Evolutionary conservation across 2,797 vertebrate species (phyloP).

Genomic region (Rhinella marina): DNA sequence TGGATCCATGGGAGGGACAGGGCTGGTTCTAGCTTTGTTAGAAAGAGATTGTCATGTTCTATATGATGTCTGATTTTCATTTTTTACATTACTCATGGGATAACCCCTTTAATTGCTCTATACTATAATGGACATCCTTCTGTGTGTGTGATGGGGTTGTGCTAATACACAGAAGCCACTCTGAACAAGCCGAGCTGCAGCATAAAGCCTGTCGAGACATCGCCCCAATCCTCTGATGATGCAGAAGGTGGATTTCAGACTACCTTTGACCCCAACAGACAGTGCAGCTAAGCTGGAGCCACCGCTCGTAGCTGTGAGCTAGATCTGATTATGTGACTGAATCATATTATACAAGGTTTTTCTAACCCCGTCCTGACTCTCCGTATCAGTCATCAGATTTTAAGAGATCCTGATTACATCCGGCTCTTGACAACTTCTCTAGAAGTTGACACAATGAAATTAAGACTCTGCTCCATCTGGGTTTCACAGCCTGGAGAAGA

Average conservation of each 20-base stretch:
- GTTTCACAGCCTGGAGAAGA: background rate
- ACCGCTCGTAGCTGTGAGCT: background rate
- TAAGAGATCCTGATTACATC: background rate
- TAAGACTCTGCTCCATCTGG: background rate
- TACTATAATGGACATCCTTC: too few relatives aligned
- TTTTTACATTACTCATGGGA: too few relatives aligned
- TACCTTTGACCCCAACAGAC: background rate
- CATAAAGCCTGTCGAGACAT: background rate
- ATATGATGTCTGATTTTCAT: too few relatives aligned
- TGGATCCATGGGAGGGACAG: too few relatives aligned
- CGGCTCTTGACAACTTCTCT: background rate
- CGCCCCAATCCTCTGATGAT: background rate
- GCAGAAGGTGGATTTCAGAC: background rate
- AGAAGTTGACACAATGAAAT: background rate
- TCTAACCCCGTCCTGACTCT: constrained; percentile 2
- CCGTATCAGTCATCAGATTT: background rate
- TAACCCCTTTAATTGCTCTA: too few relatives aligned
- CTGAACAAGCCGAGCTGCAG: background rate
- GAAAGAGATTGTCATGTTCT: too few relatives aligned
- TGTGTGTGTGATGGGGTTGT: too few relatives aligned
- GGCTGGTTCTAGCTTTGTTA: too few relatives aligned
- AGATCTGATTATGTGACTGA: background rate
- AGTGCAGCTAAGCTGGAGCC: background rate
- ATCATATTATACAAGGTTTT: background rate
- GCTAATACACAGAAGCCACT: too few relatives aligned